Evolutionary conservation across 2,797 vertebrate species (phyloP), one percentile per base, ranked within the genome.

Genomic region (Ceyx erithaca): DNA sequence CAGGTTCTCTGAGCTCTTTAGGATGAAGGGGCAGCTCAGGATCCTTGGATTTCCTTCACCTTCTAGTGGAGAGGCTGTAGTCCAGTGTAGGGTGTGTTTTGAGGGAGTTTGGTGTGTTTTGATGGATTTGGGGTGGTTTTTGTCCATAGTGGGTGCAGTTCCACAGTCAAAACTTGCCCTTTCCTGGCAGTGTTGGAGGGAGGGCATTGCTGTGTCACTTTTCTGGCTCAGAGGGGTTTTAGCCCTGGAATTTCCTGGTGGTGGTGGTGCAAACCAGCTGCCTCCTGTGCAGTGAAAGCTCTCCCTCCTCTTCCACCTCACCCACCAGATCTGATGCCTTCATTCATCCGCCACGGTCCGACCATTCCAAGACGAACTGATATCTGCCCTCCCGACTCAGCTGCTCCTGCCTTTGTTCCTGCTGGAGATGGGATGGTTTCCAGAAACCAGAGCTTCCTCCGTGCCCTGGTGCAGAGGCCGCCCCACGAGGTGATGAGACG

Each of bases 271-370:
- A 19, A 33, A 49, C 64, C 48, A 3, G 25, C 22, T 5, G 0
- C 15, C 14, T 41, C 4, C 2, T 3, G 7, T 28, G 10, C 30
- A 9, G 52, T 19, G 57, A 12, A 16, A 21, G 25, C 22, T 82
- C 31, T 94, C 41, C 49, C 19, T 51, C 59, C 80, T 80, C 20
- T 88, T 21, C 43, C 83, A 3, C 69, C 40, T 66, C 81, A 1
- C 93, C 58, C 81, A 43, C 9, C 94, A 99, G 99, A 99, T 98
- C 98, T 99, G 87, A 99, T 99, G 99, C 99, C 99, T 95, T 99
- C 99, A 3, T 99, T 99, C 82, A 99, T 99, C 95, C 99, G 99
- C 33, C 99, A 99, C 85, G 99, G 99, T 63, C 99, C 99, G 41
- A 99, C 99, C 82, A 99, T 99, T 91, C 99, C 99, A 31, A 97